phyloP scores from a whole-genome alignment of 2,888 invertebrate genomes.

The Apoda limacodes region DNA sequence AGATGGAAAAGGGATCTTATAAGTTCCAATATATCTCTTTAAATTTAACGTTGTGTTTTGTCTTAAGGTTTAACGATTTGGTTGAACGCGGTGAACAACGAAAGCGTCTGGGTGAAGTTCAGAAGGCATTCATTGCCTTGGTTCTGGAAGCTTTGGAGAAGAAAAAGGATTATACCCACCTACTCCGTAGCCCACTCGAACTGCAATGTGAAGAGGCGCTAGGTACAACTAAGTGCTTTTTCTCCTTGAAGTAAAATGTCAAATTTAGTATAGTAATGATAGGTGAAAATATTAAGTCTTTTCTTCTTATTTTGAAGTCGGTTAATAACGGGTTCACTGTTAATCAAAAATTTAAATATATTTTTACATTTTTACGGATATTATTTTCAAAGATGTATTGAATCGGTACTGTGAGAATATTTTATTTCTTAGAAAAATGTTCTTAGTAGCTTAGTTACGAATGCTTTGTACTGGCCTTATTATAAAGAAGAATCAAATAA shows the following conservation, averaged over 20 bases:
- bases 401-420: too few relatives aligned
- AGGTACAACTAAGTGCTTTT: constrained; percentile 27
- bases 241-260: constrained; percentile 6
- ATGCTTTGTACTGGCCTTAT: too few relatives aligned
- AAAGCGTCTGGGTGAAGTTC: constrained; percentile 46
- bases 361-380: background rate
- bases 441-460: too few relatives aligned
- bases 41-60: too few relatives aligned
- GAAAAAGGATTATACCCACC: constrained; percentile 35
- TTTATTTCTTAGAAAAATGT: too few relatives aligned
- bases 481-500: too few relatives aligned
- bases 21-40: too few relatives aligned
- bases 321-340: constrained; percentile 4
- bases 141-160: constrained; percentile 41
- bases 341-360: background rate
- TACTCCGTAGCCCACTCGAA: constrained; percentile 54
- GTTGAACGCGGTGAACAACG: constrained; percentile 51
- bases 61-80: constrained; percentile 57
- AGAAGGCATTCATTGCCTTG: constrained; percentile 50
- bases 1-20: too few relatives aligned
- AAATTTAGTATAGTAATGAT: constrained; percentile 1
- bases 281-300: constrained; percentile 7
- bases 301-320: background rate
- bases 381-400: too few relatives aligned
- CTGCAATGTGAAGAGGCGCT: constrained; percentile 55